These are phyloP conservation scores for Actinia tenebrosa DNA, from an alignment of 64 coral and sea anemone species.

Conservation along the genomic window DNA sequence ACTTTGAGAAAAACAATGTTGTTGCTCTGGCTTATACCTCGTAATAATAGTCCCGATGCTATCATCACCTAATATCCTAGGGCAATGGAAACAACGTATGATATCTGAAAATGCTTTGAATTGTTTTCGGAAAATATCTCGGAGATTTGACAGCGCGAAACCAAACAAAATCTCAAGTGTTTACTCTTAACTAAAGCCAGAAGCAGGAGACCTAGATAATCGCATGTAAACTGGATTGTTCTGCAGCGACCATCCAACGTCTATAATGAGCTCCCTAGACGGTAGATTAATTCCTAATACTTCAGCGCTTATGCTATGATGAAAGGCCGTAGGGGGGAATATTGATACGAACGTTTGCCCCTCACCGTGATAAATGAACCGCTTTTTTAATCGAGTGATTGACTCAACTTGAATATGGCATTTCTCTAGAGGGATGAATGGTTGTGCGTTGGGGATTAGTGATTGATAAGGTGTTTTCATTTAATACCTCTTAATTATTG, in stretches of 20 bases:
- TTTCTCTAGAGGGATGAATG: neutral
- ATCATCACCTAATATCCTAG: neutral
- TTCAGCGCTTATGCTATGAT: neutral
- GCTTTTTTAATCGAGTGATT: neutral
- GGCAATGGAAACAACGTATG: neutral
- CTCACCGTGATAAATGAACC: constrained; percentile 9
- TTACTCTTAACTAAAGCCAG: constrained; percentile 3
- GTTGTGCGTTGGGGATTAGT: neutral
- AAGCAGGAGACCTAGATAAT: constrained; percentile 4
- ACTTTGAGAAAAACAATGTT: constrained; percentile 15
- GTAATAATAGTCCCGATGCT: neutral
- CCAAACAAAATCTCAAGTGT: neutral
- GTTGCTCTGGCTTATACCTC: neutral
- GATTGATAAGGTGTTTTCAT: neutral
- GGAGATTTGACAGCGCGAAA: neutral
- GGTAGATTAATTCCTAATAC: neutral
- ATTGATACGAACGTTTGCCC: neutral
- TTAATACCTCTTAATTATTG: neutral
- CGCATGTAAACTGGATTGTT: neutral
- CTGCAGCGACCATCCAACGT: neutral
- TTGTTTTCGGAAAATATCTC: neutral
- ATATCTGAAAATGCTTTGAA: neutral
- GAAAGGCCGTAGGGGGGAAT: constrained; percentile 4
- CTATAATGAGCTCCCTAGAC: neutral
- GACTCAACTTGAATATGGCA: neutral